Evolutionary conservation across 2,797 vertebrate species (phyloP), one percentile per base, ranked within the genome.

Genomic region (Pipistrellus kuhlii): DNA sequence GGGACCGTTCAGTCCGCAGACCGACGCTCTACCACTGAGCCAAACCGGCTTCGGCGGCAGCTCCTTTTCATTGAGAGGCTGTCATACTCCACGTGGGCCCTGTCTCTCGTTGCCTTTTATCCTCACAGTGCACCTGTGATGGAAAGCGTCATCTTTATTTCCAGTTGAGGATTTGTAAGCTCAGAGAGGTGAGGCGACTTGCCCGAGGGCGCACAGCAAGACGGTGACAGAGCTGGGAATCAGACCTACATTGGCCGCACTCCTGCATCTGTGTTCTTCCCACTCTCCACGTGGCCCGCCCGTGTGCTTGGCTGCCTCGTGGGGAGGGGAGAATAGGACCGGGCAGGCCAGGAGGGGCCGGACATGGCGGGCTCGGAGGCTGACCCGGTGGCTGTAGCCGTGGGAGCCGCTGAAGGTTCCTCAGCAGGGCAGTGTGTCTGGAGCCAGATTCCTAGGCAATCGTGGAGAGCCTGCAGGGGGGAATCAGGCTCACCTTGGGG

Each of bases 151-250:
- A 57, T 8, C 51, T 68, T 62, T 94, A 44, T 83, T 32, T 86
- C 38, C 25, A 85, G 27, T 3, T 68, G 77, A 85, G 87, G 88
- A 81, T 46, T 78, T 68, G 21, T 57, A 87, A 94, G 87, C 77
- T 94, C 96, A 88, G 94, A 81, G 73, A 96, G 8, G 21, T 51
- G 55, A 73, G 21, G 68, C 1, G n/a, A 86, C 32, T 88, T 88
- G 64, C 32, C 51, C 51, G 38, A n/a, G 48, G 75, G n/a, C 83
- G 88, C 53, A 51, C 59, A 92, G 66, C 69, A 84, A 93, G 53
- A 35, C 30, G 20, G 72, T 18, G 46, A 53, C 69, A 83, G 71
- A 73, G 48, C 57, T n/a, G 48, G n/a, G 55, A 73, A 59, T 80
- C 64, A 53, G 30, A 38, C 48, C n/a, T 41, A 8, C 8, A 5